These are phyloP conservation scores for Pterostichus madidus DNA, from an alignment of 2,888 invertebrate genomes.

Conservation along the genomic window DNA sequence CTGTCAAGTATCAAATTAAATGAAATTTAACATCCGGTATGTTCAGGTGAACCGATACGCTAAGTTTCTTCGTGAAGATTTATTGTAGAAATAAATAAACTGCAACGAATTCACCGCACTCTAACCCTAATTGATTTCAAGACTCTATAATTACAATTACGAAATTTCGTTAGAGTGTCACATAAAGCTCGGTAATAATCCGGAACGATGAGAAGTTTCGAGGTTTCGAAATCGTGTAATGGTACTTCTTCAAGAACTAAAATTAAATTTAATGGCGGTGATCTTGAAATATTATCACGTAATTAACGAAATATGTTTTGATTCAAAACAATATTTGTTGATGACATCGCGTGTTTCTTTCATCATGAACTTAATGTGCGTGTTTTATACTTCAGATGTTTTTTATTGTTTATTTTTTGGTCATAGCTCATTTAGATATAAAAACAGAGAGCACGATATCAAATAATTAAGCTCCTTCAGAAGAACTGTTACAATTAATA, in stretches of 20 bases:
- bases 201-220: neutral
- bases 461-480: constrained; percentile 53
- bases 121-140: constrained; percentile 41
- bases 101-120: neutral
- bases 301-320: constrained; percentile 39
- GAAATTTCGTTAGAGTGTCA: constrained; percentile 2
- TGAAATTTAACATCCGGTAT: constrained; percentile 62
- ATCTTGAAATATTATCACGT: constrained; percentile 35
- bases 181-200: neutral
- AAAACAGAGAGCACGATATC: constrained; percentile 45
- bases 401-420: constrained; percentile 59
- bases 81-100: constrained; percentile 53
- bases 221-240: no score
- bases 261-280: constrained; percentile 1
- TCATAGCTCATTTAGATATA: constrained; percentile 43
- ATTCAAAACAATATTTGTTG: constrained; percentile 25
- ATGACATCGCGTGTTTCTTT: constrained; percentile 42
- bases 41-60: constrained; percentile 54
- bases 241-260: neutral
- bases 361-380: constrained; percentile 18
- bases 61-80: constrained; percentile 34
- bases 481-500: constrained; percentile 28
- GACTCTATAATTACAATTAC: constrained; percentile 7
- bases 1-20: constrained; percentile 59
- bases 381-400: constrained; percentile 51